These are phyloP conservation scores for Heliothis peltigera DNA, from an alignment of 2,888 invertebrate genomes.

Conservation along the genomic window DNA sequence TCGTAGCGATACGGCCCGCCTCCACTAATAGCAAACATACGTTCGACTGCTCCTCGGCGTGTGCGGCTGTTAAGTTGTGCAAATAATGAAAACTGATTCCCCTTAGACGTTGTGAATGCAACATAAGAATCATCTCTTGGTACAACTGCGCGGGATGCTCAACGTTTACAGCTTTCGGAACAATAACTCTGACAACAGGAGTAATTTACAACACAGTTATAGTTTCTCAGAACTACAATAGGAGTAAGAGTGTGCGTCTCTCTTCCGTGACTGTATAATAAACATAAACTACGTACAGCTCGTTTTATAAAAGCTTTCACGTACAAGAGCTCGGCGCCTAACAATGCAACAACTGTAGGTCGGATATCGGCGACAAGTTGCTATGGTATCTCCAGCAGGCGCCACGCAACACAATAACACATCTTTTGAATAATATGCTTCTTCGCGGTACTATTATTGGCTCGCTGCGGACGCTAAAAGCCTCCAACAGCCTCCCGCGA, in stretches of 20 bases:
- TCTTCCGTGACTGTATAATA: too few species aligned
- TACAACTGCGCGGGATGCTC: too few species aligned
- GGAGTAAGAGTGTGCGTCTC: too few species aligned
- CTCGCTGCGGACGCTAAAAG: conserved; percentile 26
- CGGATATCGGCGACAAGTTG: conserved; percentile 15
- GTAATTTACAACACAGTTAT: too few species aligned
- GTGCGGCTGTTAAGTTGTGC: neutral
- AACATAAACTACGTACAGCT: too few species aligned
- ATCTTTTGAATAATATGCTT: conserved; percentile 4
- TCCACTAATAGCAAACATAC: conserved; percentile 1
- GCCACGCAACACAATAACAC: conserved; percentile 14
- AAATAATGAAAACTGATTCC: too few species aligned
- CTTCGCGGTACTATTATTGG: conserved; percentile 27
- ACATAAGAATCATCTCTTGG: too few species aligned
- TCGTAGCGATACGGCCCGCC: conserved; percentile 13
- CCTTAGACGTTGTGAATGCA: too few species aligned
- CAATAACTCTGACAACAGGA: too few species aligned
- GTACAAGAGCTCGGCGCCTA: neutral
- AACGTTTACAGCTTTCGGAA: too few species aligned
- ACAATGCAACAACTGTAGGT: conserved; percentile 21
- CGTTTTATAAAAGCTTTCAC: neutral
- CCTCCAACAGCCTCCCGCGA: conserved; percentile 22
- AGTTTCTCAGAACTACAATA: too few species aligned
- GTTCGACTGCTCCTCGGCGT: neutral
- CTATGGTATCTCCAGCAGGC: conserved; percentile 40